phyloP scores from a whole-genome alignment of 2,888 invertebrate genomes.

The Desoria tigrina region DNA sequence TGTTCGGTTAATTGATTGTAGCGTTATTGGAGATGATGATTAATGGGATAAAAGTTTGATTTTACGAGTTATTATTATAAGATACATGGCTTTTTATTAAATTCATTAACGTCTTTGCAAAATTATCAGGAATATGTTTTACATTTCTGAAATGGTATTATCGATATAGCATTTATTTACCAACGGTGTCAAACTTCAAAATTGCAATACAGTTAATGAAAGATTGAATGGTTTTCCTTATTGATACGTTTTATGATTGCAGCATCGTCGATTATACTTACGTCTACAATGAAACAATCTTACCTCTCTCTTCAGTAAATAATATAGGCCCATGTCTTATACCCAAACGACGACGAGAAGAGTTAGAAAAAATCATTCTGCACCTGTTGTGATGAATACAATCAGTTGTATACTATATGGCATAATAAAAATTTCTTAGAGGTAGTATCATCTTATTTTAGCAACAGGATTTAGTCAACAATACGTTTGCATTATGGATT shows the following conservation, averaged over 20 bases:
- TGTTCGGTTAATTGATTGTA: too few species aligned
- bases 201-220: conserved; percentile 14
- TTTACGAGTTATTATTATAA: background rate
- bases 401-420: too few species aligned
- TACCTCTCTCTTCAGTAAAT: background rate
- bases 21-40: too few species aligned
- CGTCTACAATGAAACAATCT: background rate
- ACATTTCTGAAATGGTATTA: background rate
- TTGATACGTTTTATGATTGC: background rate
- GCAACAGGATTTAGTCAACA: too few species aligned
- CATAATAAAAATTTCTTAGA: too few species aligned
- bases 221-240: conserved; percentile 21
- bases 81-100: background rate
- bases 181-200: background rate
- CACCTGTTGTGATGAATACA: too few species aligned
- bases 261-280: too few species aligned
- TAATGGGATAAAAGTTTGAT: conserved; percentile 1
- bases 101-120: background rate
- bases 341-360: background rate
- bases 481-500: too few species aligned
- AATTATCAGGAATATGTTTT: conserved; percentile 1
- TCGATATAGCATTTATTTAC: background rate
- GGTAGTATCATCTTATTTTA: too few species aligned
- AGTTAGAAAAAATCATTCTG: too few species aligned
- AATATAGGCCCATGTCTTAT: background rate